Base-by-base conservation (phyloP, 2,888 invertebrate genomes). In the Hirudinaria manillensis region DNA sequence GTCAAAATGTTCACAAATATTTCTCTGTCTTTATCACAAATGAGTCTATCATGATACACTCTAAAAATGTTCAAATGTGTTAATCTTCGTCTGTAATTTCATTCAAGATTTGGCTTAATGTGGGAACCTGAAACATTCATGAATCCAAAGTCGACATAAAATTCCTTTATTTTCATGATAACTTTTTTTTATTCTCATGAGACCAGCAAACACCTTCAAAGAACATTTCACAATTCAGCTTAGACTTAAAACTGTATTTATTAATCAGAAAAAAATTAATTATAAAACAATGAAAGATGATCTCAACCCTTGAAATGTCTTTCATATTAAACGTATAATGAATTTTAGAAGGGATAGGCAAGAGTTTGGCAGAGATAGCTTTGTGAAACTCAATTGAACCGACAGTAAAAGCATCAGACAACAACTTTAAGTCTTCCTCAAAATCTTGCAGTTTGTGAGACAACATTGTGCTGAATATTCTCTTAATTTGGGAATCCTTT, bases 41-140 rank as follows among this genome's bases (percentile, higher is more conserved):
- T 90, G 2, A 94, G 88, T 7, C 93, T 89, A 83, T 94, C 94
- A 79, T 89, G 88, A 83, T 93, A 94, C 0, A 94, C 93, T 72
- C 94, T 83, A 80, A 21, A 65, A 6, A 56, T 21, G 29, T 61
- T 7, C 45, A 16, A 45, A 4, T 16, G 16, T 45, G 45, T 66
- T 7, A 21, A 0, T 21, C 29, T 27, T 21, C n/a, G 19, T 7
- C 16, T 21, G 10, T 21, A 21, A 67, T 34, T 21, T n/a, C 21
- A 32, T 3, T 27, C 27, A 3, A n/a, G 24, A 0, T 29, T 66
- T 29, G n/a, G n/a, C 24, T n/a, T 3, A 24, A 32, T 34, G 21
- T 32, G 19, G n/a, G 65, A 76, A 83, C 84, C 84, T 81, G 81
- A 90, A 92, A 77, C 90, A 90, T 83, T 94, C 94, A 85, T 93